Evolutionary conservation across 2,113 vertebrate genomes (phyloP).

Genomic region (Hemibagrus wyckioides): DNA sequence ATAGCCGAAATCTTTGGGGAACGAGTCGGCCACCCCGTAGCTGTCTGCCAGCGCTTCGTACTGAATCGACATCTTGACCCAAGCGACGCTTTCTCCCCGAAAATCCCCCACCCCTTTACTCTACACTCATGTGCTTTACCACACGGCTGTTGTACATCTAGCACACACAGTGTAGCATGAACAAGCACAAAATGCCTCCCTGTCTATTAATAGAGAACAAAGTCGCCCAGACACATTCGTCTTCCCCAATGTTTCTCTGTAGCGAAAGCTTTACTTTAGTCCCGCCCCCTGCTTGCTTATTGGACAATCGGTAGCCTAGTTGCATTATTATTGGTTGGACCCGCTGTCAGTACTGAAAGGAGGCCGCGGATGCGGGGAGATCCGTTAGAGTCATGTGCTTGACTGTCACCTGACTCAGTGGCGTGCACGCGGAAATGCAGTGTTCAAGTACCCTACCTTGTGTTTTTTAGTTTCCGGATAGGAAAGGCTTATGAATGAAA

Average conservation of each 20-base stretch:
- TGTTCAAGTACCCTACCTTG: background rate
- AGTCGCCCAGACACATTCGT: slow-evolving; percentile 61
- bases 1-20: slow-evolving; percentile 95
- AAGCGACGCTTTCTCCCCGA: slow-evolving; percentile 61
- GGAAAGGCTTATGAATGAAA: background rate
- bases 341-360: slow-evolving; percentile 54
- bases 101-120: slow-evolving; percentile 57
- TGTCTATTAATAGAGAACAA: slow-evolving; percentile 40
- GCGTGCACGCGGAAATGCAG: slow-evolving; percentile 46
- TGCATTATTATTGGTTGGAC: slow-evolving; percentile 49
- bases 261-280: slow-evolving; percentile 48
- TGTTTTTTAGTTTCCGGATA: background rate
- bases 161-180: slow-evolving; percentile 6
- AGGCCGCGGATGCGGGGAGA: slow-evolving; percentile 59
- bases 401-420: slow-evolving; percentile 83
- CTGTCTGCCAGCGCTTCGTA: slow-evolving; percentile 89
- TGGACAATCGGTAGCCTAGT: slow-evolving; percentile 39
- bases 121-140: slow-evolving; percentile 45
- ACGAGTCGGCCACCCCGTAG: slow-evolving; percentile 88
- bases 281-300: slow-evolving; percentile 57
- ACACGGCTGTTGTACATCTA: slow-evolving; percentile 6
- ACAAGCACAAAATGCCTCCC: slow-evolving; percentile 40
- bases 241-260: slow-evolving; percentile 69
- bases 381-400: slow-evolving; percentile 64
- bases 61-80: slow-evolving; percentile 90